Evolutionary conservation across 92 coral and sea anemone genomes (phyloP).

Genomic region (Umimayanthus chanpuru): DNA sequence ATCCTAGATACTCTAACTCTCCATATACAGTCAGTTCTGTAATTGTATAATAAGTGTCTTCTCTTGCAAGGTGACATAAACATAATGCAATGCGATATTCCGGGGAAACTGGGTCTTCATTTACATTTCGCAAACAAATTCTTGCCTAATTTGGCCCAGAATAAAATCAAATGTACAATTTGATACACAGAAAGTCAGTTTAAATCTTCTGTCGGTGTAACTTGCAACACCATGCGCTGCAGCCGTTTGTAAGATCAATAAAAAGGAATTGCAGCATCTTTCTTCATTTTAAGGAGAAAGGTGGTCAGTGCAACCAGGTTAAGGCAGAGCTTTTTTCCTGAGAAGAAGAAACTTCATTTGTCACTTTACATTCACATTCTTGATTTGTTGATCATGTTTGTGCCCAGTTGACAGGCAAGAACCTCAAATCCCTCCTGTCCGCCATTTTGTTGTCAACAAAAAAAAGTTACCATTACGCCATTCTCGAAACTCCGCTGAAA

Average conservation of each 20-base stretch:
- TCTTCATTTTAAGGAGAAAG: conserved; percentile 1
- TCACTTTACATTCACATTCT: background rate
- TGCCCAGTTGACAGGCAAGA: background rate
- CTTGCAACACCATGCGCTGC: background rate
- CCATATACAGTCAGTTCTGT: too few species aligned
- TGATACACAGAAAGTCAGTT: conserved; percentile 3
- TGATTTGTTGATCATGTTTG: background rate
- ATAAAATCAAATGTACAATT: background rate
- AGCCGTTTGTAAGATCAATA: background rate
- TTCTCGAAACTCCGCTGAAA: too few species aligned
- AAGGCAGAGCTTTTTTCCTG: conserved; percentile 3
- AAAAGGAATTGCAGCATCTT: conserved; percentile 17
- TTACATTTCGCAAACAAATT: background rate
- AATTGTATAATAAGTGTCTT: too few species aligned
- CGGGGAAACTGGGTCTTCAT: too few species aligned
- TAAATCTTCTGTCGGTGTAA: background rate
- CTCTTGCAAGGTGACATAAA: too few species aligned
- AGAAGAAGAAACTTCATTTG: conserved; percentile 1
- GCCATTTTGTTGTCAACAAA: background rate
- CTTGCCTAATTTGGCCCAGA: conserved; percentile 1
- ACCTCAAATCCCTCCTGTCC: background rate
- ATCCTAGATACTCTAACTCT: too few species aligned
- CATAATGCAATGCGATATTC: too few species aligned
- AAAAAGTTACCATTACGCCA: too few species aligned
- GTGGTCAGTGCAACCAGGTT: conserved; percentile 9